Percentiles rank a stretch among this genome's conserved stretches.
Conservation (phyloP, 2,888 invertebrate species). For the Metallyticus violacea region DNA sequence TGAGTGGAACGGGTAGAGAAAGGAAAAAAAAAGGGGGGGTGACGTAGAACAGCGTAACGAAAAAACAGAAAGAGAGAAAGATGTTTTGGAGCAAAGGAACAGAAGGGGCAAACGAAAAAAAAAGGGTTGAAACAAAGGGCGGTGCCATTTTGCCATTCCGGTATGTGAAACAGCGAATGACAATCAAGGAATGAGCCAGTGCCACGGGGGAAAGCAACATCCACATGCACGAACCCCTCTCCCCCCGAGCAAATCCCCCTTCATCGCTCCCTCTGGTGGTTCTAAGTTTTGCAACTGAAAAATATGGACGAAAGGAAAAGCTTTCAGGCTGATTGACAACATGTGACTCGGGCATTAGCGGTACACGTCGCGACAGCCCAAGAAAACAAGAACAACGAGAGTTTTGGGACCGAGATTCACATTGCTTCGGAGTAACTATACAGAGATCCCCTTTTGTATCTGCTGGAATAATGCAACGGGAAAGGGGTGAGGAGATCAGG, state of each 20-base stretch:
- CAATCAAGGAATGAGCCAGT: not conserved
- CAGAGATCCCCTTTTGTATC: not conserved
- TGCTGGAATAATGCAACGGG: not conserved
- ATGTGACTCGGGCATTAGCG: not conserved
- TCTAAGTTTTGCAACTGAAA: not conserved
- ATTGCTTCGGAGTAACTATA: no score
- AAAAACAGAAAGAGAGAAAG: not conserved
- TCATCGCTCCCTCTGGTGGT: not conserved
- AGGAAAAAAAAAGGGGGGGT: not conserved
- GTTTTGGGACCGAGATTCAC: not conserved
- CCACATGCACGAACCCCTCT: not conserved
- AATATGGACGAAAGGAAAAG: not conserved
- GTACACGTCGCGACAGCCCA: not conserved
- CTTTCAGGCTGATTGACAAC: constrained; percentile 13
- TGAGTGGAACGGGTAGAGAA: not conserved
- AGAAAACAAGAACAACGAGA: not conserved
- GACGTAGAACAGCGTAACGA: not conserved
- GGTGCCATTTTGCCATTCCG: not conserved
- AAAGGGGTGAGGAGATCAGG: not conserved
- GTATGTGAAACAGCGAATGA: constrained; percentile 3
- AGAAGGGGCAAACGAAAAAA: not conserved
- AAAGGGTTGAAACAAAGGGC: not conserved
- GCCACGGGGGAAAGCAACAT: no score
- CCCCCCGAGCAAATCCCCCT: no score
- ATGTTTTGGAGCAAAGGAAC: not conserved